Evolutionary conservation across 1,140 invertebrate species (phyloP).

Genomic region (Aphelinus atriplicis): DNA sequence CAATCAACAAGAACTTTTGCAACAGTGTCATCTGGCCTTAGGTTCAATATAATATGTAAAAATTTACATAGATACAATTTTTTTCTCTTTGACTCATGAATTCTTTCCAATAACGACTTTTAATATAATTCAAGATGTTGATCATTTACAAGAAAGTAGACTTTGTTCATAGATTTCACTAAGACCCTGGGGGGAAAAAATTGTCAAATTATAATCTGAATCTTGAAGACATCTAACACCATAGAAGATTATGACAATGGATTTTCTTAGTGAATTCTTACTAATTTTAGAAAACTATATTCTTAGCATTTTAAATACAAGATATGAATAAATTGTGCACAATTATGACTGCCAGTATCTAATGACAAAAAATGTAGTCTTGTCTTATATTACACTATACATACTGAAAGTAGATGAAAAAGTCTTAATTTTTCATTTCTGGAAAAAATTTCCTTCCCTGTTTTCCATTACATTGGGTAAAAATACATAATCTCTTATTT

Average conservation of each 20-base stretch:
- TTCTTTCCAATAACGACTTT: no score
- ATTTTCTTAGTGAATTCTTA: no score
- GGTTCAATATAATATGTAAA: conserved; percentile 26
- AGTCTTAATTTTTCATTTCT: conserved; percentile 20
- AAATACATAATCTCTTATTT: conserved; percentile 20
- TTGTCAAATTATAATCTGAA: no score
- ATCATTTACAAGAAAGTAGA: no score
- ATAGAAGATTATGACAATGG: no score
- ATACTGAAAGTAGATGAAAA: conserved; percentile 16
- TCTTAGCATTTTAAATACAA: no score
- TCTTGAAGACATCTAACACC: no score
- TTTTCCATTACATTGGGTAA: conserved; percentile 11
- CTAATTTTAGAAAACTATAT: no score
- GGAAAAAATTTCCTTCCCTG: conserved; percentile 17
- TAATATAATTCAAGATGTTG: no score
- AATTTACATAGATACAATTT: conserved; percentile 18
- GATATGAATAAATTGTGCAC: background rate
- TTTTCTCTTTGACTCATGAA: no score
- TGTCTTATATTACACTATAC: conserved; percentile 26
- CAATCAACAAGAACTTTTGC: conserved; percentile 40
- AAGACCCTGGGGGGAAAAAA: no score
- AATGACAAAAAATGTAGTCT: conserved; percentile 10
- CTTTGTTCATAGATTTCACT: no score
- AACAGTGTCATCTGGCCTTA: conserved; percentile 16
- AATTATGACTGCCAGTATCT: conserved; percentile 15